Evolutionary conservation across 2,888 invertebrate genomes (phyloP), one percentile per base, ranked within the genome.

Genomic region (Elysia crispata): DNA sequence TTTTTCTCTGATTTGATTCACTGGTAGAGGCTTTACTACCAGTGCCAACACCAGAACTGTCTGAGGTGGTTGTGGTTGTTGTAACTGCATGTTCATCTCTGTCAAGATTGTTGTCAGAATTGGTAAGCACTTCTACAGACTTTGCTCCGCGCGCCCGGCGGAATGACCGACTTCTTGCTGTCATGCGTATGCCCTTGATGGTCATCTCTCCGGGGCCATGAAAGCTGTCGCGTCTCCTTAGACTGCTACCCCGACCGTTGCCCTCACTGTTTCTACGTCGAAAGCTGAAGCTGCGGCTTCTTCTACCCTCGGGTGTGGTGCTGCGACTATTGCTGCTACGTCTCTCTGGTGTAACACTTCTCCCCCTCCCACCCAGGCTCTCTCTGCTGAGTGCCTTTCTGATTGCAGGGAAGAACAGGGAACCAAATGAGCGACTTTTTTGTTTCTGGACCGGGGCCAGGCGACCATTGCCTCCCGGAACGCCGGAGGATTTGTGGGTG

Each of bases 151-250:
- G 70, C 31, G 76, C 80, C 13, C 76, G 67, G 62, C 87, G 83
- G 67, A 89, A 89, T 31, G 88, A 88, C 25, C 89, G 79, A 69
- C 87, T 87, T 76, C 86, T 85, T 28, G 84, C 84, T 6, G 88
- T 87, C 67, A 89, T 83, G 72, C 85, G 83, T 18, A 88, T 88
- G 15, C 87, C 87, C 74, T 87, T 88, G 11, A 87, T 86, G 82
- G 62, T 85, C 84, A 72, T 86, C 83, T 70, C 85, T 74, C 69
- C 82, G 79, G 30, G 79, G 15, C 57, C 84, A 73, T 81, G 82
- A 74, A 78, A 78, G 81, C 81, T 84, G 79, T 79, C 82, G 80
- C 62, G 83, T 25, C 81, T 82, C 41, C 79, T 80, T 1, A 87
- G 83, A 41, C 84, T 33, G 79, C 81, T 62, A 11, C 5, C 41